Base-by-base conservation (phyloP, 2,113 vertebrate species). In the Mobula hypostoma region DNA sequence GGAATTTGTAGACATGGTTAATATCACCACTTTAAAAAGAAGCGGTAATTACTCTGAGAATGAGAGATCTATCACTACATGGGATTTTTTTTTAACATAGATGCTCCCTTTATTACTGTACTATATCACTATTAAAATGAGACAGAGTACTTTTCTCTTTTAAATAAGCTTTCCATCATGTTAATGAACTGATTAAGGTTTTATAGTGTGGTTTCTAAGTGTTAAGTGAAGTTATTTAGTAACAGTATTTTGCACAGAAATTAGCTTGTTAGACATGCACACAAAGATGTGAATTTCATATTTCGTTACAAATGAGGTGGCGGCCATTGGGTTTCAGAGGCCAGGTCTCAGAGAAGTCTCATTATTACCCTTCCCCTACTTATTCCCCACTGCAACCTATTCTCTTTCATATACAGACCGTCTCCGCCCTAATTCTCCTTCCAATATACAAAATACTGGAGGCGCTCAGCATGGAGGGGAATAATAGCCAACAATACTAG, bases 81-180 rank as follows among this genome's bases (percentile, higher is more conserved):
- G 61, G 14, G n/a, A 32, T 90, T 66, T 66, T n/a, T 63, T 61
- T 90, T 74, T 24, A 19, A 63, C 6, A 29, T 32, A n/a, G 61
- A n/a, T 90, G 85, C 85, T 90, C 5, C 29, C n/a, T 90, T 90
- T 90, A 90, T 68, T 68, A 32, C 61, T 32, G 58, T 19, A 66
- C 58, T 88, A 29, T 9, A 88, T 88, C 85, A 32, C 58, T 88
- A 66, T 88, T 88, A 88, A 66, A 29, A 66, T n/a, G 85, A 88
- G 29, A 88, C 2, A 24, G 48, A 63, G 14, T 79, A 79, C n/a
- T 79, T 79, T 79, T 79, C 77, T 36, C n/a, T 36, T 79, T 29
- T 63, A 29, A 88, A 32, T 17, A 32, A 32, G 58, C 58, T 63
- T 88, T 88, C 85, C 29, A 66, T 88, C 58, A 66, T 88, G 2